Evolutionary conservation across 2,113 vertebrate genomes (phyloP).

Genomic region (Lophotis ruficrista): DNA sequence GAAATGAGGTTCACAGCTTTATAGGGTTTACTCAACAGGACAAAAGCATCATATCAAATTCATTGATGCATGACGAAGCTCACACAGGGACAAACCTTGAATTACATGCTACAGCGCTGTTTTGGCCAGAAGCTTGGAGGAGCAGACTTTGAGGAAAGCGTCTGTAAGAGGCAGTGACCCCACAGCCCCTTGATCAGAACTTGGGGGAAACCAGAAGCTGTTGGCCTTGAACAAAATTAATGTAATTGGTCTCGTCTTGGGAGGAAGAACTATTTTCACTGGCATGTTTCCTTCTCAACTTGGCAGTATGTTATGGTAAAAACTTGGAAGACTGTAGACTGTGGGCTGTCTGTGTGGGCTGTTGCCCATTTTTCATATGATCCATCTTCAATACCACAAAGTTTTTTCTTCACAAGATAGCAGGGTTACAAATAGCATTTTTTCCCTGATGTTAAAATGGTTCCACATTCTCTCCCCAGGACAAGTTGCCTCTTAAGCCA

Average conservation of each 20-base stretch:
- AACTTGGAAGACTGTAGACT: not conserved
- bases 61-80: not conserved
- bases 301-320: not conserved
- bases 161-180: not conserved
- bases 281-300: not conserved
- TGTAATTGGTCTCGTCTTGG: not conserved
- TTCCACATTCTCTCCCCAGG: not conserved
- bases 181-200: not conserved
- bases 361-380: not conserved
- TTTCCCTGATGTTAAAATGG: not conserved
- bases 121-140: not conserved
- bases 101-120: not conserved
- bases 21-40: not conserved
- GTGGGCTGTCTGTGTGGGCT: not conserved
- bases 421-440: not conserved
- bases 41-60: not conserved
- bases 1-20: not conserved
- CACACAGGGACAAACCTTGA: not conserved
- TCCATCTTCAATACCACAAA: not conserved
- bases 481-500: not conserved
- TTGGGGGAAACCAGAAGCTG: not conserved
- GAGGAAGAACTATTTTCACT: not conserved
- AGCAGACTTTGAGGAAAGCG: not conserved
- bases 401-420: not conserved
- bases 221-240: not conserved